Evolutionary conservation across 2,113 vertebrate genomes (phyloP).

Genomic region (Ammodytes marinus): DNA sequence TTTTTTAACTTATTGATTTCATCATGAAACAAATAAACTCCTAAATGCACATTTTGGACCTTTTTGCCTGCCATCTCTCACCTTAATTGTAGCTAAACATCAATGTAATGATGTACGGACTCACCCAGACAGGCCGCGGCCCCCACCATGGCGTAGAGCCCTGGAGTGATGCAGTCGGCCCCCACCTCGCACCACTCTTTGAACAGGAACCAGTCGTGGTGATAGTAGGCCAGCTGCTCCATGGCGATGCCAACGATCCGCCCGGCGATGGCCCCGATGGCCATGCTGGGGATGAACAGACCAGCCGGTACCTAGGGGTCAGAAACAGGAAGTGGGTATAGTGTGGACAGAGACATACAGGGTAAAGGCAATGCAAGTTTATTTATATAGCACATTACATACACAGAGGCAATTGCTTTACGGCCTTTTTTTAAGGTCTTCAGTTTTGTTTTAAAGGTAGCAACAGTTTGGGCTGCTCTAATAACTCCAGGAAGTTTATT

Average conservation of each 20-base stretch:
- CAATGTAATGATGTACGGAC: conserved; percentile 24
- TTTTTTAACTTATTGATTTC: too few relatives aligned
- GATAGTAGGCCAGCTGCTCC: conserved; percentile 97
- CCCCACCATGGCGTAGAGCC: conserved; percentile 99
- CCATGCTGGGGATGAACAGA: conserved; percentile 99
- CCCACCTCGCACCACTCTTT: conserved; percentile 99
- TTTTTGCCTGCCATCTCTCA: too few relatives aligned
- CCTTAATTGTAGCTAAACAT: too few relatives aligned
- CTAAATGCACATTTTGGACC: too few relatives aligned
- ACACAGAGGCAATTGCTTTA: too few relatives aligned
- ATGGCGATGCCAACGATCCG: conserved; percentile 97
- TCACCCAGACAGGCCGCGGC: conserved; percentile 97
- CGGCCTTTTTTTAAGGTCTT: too few relatives aligned
- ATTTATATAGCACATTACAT: too few relatives aligned
- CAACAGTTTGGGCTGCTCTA: too few relatives aligned
- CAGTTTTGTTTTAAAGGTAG: too few relatives aligned
- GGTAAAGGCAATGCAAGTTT: background rate
- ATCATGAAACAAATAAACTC: too few relatives aligned
- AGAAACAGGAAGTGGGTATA: background rate
- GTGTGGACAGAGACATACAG: fast-evolving
- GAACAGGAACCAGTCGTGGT: conserved; percentile 98
- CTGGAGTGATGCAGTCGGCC: conserved; percentile 97
- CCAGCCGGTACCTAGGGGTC: conserved; percentile 92
- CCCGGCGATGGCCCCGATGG: conserved; percentile 96
- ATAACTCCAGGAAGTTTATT: too few relatives aligned